Conservation (phyloP, 1,140 invertebrate species). For the Zaprionus nigranus region DNA sequence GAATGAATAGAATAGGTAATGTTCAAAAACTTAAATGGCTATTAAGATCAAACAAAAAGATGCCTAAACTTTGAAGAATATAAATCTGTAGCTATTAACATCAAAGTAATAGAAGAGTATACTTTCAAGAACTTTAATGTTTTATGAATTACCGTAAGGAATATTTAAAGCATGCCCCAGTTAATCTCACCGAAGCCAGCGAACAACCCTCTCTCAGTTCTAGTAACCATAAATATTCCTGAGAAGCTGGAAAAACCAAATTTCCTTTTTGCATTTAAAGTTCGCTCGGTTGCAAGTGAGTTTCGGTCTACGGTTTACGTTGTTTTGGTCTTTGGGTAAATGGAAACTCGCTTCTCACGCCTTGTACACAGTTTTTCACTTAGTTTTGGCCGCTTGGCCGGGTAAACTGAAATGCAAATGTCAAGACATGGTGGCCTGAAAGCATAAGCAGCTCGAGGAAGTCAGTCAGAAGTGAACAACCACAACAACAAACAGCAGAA, state of each 20-base stretch:
- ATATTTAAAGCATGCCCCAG: neutral
- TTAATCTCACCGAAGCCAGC: neutral
- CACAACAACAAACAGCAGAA: neutral
- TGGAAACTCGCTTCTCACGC: conserved; percentile 31
- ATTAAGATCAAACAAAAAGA: neutral
- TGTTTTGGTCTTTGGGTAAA: conserved; percentile 8
- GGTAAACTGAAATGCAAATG: conserved; percentile 71
- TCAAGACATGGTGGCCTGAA: conserved; percentile 61
- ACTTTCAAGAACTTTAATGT: neutral
- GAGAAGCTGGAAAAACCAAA: neutral
- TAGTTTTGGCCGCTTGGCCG: conserved; percentile 44
- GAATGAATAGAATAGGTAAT: neutral
- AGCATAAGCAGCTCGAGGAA: conserved; percentile 56
- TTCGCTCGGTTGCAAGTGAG: neutral
- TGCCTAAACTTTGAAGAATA: too few species aligned
- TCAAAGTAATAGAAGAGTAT: neutral
- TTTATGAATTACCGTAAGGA: neutral
- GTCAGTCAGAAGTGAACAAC: conserved; percentile 27
- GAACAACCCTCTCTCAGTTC: neutral
- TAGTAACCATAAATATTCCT: conserved; percentile 1
- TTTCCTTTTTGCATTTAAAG: conserved; percentile 8
- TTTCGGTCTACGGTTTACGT: neutral
- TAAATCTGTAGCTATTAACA: neutral
- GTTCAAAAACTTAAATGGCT: too few species aligned
- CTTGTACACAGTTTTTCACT: conserved; percentile 67